These are phyloP conservation scores for Protomyctophum bolini DNA, from an alignment of 2,113 vertebrate species.

Conservation along the genomic window DNA sequence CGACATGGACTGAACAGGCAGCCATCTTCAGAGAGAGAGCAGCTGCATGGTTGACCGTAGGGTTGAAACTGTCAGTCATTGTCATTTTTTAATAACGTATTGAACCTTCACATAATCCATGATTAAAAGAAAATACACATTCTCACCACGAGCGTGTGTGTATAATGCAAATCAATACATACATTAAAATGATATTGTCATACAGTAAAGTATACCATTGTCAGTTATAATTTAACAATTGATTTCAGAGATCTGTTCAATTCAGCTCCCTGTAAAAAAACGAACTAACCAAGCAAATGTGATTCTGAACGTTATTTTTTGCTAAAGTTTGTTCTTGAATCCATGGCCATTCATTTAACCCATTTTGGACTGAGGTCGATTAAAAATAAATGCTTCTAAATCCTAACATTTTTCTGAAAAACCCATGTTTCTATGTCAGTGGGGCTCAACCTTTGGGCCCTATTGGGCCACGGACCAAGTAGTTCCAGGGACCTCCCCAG, in stretches of 20 bases:
- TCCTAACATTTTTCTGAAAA: too few species aligned
- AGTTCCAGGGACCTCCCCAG: too few species aligned
- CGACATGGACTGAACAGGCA: conserved; percentile 27
- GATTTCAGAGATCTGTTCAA: too few species aligned
- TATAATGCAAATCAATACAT: too few species aligned
- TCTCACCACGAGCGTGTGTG: too few species aligned
- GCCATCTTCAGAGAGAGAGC: conserved; percentile 6
- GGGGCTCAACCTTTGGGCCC: too few species aligned
- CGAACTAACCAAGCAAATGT: background rate
- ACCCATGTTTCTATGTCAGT: too few species aligned
- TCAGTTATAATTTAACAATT: background rate
- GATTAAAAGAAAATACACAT: too few species aligned
- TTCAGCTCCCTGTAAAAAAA: background rate
- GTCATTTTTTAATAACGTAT: conserved; percentile 3
- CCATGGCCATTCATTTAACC: background rate
- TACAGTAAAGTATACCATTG: background rate
- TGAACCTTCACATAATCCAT: background rate
- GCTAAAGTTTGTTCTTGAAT: conserved; percentile 8
- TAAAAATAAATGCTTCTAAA: too few species aligned
- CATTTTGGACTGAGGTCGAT: too few species aligned
- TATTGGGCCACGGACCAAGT: too few species aligned
- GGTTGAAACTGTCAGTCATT: background rate
- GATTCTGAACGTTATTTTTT: conserved; percentile 1
- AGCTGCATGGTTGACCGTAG: conserved; percentile 19
- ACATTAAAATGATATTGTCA: background rate